phyloP scores from a whole-genome alignment of 1,140 invertebrate genomes.

The Gryllus bimaculatus region DNA sequence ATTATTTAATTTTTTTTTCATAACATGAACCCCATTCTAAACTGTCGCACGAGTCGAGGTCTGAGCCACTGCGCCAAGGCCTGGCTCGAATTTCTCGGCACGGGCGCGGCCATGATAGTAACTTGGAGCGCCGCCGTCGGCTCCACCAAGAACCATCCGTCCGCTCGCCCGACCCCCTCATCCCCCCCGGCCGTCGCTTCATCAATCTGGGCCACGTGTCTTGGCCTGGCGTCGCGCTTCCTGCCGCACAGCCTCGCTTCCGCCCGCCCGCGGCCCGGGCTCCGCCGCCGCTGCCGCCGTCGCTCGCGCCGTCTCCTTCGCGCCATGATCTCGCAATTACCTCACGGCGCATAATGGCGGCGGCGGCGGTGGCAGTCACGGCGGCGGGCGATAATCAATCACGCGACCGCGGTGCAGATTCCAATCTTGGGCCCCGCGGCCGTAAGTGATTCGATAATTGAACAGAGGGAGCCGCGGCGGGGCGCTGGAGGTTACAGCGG shows the following conservation, averaged over 20 bases:
- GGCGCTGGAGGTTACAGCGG: too few relatives aligned
- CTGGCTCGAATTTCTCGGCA: neutral
- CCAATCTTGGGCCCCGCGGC: neutral
- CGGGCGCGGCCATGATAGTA: neutral
- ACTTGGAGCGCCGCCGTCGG: neutral
- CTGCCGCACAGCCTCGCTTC: too few relatives aligned
- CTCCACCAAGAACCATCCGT: too few relatives aligned
- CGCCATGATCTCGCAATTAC: neutral
- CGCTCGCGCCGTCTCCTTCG: neutral
- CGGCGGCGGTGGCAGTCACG: too few relatives aligned
- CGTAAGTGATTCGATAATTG: conserved; percentile 4
- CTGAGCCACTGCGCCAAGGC: too few relatives aligned
- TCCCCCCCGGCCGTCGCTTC: neutral
- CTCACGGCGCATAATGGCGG: neutral
- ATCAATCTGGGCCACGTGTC: neutral
- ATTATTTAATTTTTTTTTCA: too few relatives aligned
- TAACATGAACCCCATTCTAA: too few relatives aligned
- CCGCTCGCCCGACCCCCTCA: too few relatives aligned
- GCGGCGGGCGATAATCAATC: neutral
- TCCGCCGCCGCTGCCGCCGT: too few relatives aligned
- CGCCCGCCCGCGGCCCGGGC: too few relatives aligned
- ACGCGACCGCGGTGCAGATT: neutral
- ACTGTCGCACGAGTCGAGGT: too few relatives aligned
- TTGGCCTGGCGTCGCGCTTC: neutral
- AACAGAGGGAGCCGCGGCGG: neutral